phyloP scores from a whole-genome alignment of 2,113 vertebrate genomes.

The Clinocottus analis region DNA sequence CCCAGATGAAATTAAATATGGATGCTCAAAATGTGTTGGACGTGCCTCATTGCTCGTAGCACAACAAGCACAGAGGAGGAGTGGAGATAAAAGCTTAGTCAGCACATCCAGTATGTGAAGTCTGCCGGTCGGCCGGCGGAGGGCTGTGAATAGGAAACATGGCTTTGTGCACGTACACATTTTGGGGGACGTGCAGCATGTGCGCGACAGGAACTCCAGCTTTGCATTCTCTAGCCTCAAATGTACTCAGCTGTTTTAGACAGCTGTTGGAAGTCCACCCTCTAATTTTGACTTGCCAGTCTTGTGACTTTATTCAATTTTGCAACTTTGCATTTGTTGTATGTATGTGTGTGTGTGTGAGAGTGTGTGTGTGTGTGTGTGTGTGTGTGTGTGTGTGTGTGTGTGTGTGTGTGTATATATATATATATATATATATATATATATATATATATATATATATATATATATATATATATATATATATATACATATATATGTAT shows the following conservation, averaged over 20 bases:
- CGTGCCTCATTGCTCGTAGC: slow-evolving; percentile 42
- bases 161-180: slow-evolving; percentile 62
- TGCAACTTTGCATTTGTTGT: neutral
- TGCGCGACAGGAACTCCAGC: slow-evolving; percentile 20
- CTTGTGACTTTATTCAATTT: neutral
- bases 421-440: no score
- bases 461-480: no score
- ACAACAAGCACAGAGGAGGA: slow-evolving; percentile 25
- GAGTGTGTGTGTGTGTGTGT: no score
- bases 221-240: slow-evolving; percentile 42
- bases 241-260: slow-evolving; percentile 39
- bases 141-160: slow-evolving; percentile 42
- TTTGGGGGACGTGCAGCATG: slow-evolving; percentile 37
- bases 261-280: slow-evolving; percentile 4
- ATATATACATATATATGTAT: no score
- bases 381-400: no score
- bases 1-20: slow-evolving; percentile 68
- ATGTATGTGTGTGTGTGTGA: no score
- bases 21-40: slow-evolving; percentile 40
- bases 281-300: neutral
- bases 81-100: slow-evolving; percentile 49
- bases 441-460: no score
- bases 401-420: no score
- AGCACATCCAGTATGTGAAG: slow-evolving; percentile 42
- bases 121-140: slow-evolving; percentile 3